Evolutionary conservation across 2,113 vertebrate genomes (phyloP), one percentile per base, ranked within the genome.

Genomic region (Danionella cerebrum): DNA sequence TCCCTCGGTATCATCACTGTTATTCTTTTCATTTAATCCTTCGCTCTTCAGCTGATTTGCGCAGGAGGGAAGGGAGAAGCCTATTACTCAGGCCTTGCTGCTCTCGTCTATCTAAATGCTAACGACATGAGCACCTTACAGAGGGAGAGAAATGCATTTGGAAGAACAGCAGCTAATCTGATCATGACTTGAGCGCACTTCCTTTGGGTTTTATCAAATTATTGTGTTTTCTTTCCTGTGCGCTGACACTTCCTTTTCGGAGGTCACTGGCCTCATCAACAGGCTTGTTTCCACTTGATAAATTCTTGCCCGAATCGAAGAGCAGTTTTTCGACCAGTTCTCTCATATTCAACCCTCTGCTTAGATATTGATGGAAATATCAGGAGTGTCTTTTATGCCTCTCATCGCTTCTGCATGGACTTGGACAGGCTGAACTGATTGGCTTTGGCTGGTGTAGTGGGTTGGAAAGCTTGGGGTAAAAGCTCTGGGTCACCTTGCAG

Each of bases 31-130:
- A 87, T 85, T 87, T 89, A 89, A 91, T 91, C 89, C 89, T 81
- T 80, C 79, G 86, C 86, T 87, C 85, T 89, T 88, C 85, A 87
- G 84, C 84, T 85, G 84, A 85, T 87, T 84, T 86, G 89, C 85
- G 88, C 89, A 86, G 89, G 87, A 80, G 73, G 74, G 68, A 88
- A 76, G 86, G 85, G 79, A 78, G 84, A 92, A 87, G 91, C 89
- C 90, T 83, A 89, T 93, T 93, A 93, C 89, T 85, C 77, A 79
- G 89, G 84, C 86, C 87, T 80, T 86, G 1, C 72, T 83, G 88
- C 87, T 86, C 90, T 89, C 89, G 89, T 82, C 95, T 91, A 98
- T 98, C 96, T 98, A 98, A 98, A 98, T 98, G 96, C 94, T 96
- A 98, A 98, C 91, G 88, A 96, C 89, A 82, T 72, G 79, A 85